phyloP scores from a whole-genome alignment of 2,797 vertebrate species.

The Lithobates sylvaticus region DNA sequence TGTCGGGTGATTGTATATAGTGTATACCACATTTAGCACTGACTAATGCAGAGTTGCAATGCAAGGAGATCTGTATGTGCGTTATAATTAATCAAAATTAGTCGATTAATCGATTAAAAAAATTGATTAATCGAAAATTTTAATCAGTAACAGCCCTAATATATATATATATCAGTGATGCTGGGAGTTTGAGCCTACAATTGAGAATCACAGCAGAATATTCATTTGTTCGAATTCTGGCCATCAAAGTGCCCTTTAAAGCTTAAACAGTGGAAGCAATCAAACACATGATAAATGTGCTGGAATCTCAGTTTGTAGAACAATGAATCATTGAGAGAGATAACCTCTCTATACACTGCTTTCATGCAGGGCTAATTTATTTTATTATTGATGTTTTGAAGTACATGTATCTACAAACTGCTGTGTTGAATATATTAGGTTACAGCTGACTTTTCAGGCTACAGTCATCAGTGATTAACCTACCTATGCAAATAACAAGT shows the following conservation, averaged over 20 bases:
- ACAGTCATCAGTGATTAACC: constrained; percentile 41
- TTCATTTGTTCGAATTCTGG: constrained; percentile 23
- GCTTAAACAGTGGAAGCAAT: constrained; percentile 34
- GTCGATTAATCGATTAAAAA: too few species aligned
- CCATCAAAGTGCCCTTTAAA: constrained; percentile 30
- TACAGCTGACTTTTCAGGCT: constrained; percentile 34
- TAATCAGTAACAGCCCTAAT: too few species aligned
- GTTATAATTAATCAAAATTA: too few species aligned
- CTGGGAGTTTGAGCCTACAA: not conserved
- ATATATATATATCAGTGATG: not conserved
- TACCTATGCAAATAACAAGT: constrained; percentile 15
- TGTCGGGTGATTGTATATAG: too few species aligned
- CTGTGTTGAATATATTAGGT: constrained; percentile 27
- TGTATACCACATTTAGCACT: too few species aligned
- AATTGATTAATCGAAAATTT: too few species aligned
- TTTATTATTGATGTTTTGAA: constrained; percentile 47
- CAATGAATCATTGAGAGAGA: constrained; percentile 33
- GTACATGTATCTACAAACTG: constrained; percentile 33
- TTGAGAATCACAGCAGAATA: constrained; percentile 31
- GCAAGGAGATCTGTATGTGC: too few species aligned
- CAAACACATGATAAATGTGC: constrained; percentile 33
- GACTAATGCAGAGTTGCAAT: too few species aligned
- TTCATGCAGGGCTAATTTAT: constrained; percentile 43
- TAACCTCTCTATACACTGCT: constrained; percentile 40
- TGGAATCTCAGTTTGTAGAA: constrained; percentile 23